Evolutionary conservation across 2,113 vertebrate genomes (phyloP).

Genomic region (Gambusia holbrooki): DNA sequence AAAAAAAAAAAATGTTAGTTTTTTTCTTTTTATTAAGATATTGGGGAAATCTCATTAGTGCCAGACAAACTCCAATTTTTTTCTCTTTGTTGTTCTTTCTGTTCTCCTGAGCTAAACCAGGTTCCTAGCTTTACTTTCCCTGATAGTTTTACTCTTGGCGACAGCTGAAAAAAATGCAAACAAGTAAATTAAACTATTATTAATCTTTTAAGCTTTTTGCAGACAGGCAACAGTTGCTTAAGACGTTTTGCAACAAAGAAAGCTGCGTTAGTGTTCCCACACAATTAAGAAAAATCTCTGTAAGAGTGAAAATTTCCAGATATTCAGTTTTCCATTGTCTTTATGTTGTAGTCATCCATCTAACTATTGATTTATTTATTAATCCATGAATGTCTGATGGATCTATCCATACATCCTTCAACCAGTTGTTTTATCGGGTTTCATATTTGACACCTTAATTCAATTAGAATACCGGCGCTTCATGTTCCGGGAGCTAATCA

Average conservation of each 20-base stretch:
- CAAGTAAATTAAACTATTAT: background rate
- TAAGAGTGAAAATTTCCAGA: no score
- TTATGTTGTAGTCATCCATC: no score
- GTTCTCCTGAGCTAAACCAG: background rate
- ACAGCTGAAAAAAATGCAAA: background rate
- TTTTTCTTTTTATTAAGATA: conserved; percentile 71
- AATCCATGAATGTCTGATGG: background rate
- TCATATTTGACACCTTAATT: no score
- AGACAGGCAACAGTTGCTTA: background rate
- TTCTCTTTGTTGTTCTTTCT: conserved; percentile 6
- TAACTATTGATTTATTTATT: no score
- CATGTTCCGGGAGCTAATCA: no score
- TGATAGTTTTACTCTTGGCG: background rate
- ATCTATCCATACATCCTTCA: background rate
- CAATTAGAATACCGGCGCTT: no score
- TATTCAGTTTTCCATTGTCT: no score
- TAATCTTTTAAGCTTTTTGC: background rate
- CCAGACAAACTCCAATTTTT: conserved; percentile 24
- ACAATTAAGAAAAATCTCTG: no score
- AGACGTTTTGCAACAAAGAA: background rate
- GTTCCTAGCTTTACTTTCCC: background rate
- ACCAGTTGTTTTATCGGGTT: no score
- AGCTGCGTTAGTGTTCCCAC: no score
- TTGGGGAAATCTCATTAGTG: conserved; percentile 62
- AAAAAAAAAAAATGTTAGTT: background rate